Evolutionary conservation across 2,888 invertebrate species (phyloP), one percentile per base, ranked within the genome.

Genomic region (Podabrus alpinus): DNA sequence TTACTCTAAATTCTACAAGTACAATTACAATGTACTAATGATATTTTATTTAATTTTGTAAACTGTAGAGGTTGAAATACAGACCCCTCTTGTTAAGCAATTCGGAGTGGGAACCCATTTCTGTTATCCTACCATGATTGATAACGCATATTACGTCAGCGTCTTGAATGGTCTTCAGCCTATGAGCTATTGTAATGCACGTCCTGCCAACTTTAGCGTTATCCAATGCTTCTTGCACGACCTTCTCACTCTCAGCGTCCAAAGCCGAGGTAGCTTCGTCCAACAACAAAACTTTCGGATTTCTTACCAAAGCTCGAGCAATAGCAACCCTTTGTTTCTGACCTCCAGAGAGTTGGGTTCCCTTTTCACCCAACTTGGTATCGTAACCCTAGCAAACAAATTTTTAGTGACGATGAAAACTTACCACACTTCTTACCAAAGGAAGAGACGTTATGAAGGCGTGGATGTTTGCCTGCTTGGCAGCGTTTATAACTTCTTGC

Each of bases 261-360:
- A 96, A 88, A 9, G 96, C 96, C 13, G 95, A 96, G 3, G 96
- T 97, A 0, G 95, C 96, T 87, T 97, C 96, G 84, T 97, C 96
- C 1, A 95, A 87, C 24, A 95, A 86, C 45, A 95, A 88, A 82
- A 97, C 92, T 83, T 91, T 92, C 0, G 97, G 96, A 83, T 94
- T 91, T 72, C 95, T 88, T 15, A 97, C 89, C 17, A 97, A 88
- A 0, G 97, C 96, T 81, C 97, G 89, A 0, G 97, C 97, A 79
- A 97, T 96, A 9, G 96, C 96, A 66, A 97, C 93, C 72, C 96
- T 88, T 85, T 96, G 96, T 85, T 96, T 96, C 87, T 97, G 96
- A 0, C 96, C 96, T 15, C 96, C 96, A 0, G 94, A 94, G 19
- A 94, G 83, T 83, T 94, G 94, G 1, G 93, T 91, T 16, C 95